phyloP scores from a whole-genome alignment of 2,888 invertebrate species.

The Plemyria rubiginata region DNA sequence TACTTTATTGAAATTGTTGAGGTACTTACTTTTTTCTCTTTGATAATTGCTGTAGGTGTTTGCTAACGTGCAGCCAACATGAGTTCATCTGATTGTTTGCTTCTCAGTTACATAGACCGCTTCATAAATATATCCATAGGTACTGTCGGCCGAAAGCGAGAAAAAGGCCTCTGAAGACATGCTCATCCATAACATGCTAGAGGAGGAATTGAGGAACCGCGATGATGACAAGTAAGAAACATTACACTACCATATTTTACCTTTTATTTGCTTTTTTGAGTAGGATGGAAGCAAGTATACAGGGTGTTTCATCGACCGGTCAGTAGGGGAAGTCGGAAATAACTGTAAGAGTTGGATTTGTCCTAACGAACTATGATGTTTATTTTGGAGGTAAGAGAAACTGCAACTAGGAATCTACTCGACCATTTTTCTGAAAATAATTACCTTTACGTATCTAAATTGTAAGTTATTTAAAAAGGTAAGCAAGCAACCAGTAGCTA shows the following conservation, averaged over 20 bases:
- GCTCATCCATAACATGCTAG: conserved; percentile 90
- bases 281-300: not conserved
- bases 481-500: no score
- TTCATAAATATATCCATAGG: conserved; percentile 78
- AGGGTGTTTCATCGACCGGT: no score
- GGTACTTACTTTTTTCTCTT: conserved; percentile 12
- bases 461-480: no score
- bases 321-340: no score
- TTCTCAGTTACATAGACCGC: conserved; percentile 70
- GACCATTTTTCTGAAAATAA: no score
- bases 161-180: conserved; percentile 87
- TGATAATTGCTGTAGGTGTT: conserved; percentile 28
- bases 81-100: conserved; percentile 62
- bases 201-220: conserved; percentile 93
- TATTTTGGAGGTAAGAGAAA: no score
- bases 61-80: conserved; percentile 22
- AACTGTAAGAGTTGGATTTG: no score
- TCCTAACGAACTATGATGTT: no score
- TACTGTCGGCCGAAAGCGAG: conserved; percentile 78
- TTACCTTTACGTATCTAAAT: no score
- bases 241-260: conserved; percentile 28
- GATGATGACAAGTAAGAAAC: conserved; percentile 91
- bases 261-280: conserved; percentile 23
- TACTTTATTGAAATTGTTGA: conserved; percentile 1
- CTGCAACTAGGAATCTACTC: no score